phyloP scores from a whole-genome alignment of 92 coral and sea anemone species.

The Epizoanthus fatuus region DNA sequence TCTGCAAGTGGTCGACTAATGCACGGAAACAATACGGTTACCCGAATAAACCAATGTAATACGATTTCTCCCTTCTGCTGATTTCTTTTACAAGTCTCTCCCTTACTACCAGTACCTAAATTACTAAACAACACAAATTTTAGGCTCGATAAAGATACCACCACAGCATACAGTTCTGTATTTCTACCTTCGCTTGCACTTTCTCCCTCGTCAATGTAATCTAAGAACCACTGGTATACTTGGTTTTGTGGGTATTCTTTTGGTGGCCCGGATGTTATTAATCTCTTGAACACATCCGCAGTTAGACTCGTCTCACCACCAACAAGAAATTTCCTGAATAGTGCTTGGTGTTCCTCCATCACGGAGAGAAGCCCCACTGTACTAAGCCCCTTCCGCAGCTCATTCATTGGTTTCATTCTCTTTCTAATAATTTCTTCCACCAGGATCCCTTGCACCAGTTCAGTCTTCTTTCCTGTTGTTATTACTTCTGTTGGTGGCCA shows the following conservation, averaged over 20 bases:
- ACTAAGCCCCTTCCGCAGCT: slow-evolving; percentile 8
- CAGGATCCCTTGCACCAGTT: slow-evolving; percentile 28
- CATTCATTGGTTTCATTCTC: slow-evolving; percentile 11
- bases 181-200: too few relatives aligned
- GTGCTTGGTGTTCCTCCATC: slow-evolving; percentile 1
- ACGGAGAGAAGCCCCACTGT: slow-evolving; percentile 17
- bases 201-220: neutral
- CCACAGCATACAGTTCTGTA: too few relatives aligned
- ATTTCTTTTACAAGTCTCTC: too few relatives aligned
- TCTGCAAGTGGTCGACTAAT: too few relatives aligned
- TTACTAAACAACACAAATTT: too few relatives aligned
- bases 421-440: slow-evolving; percentile 29
- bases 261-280: neutral
- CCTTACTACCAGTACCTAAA: too few relatives aligned
- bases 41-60: too few relatives aligned
- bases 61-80: too few relatives aligned
- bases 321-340: slow-evolving; percentile 11
- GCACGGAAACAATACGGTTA: too few relatives aligned
- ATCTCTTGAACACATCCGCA: neutral
- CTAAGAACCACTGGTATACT: slow-evolving; percentile 17
- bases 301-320: neutral
- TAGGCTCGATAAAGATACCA: too few relatives aligned
- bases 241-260: slow-evolving; percentile 11
- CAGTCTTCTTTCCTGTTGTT: slow-evolving; percentile 1
- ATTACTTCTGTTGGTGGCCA: slow-evolving; percentile 22